A percentile compares a stretch with the other conserved stretches of the same genome.
These are phyloP conservation scores for Prionailurus viverrinus DNA, from an alignment of 2,113 vertebrate species.

Conservation along the genomic window DNA sequence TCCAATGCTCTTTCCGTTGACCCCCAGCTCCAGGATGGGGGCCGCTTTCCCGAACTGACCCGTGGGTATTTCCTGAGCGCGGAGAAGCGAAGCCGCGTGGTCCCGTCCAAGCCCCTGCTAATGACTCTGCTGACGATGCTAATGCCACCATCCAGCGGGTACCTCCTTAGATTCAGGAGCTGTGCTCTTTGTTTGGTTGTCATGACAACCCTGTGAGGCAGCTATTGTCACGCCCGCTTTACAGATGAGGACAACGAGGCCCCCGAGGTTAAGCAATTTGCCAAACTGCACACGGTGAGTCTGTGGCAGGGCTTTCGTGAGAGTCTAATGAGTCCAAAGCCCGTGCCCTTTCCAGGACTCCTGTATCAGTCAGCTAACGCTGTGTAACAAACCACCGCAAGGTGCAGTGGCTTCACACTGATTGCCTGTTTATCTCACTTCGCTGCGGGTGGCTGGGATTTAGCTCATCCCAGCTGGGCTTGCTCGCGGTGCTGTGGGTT, in stretches of 20 bases:
- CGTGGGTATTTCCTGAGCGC: background rate
- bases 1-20: background rate
- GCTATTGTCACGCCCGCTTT: too few relatives aligned
- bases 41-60: background rate
- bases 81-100: background rate
- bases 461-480: background rate
- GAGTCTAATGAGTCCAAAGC: background rate
- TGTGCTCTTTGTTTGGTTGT: background rate
- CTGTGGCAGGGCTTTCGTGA: background rate
- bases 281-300: background rate
- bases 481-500: background rate
- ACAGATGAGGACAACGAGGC: background rate
- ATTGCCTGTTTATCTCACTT: too few relatives aligned
- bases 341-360: background rate
- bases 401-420: background rate
- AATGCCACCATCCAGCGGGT: accelerated
- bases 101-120: background rate
- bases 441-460: too few relatives aligned
- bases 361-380: background rate
- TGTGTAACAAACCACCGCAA: background rate
- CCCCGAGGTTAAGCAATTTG: background rate
- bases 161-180: background rate
- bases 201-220: background rate
- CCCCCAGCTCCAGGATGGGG: background rate
- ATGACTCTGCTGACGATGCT: too few relatives aligned